Evolutionary conservation across 2,113 vertebrate species (phyloP).

Genomic region (Anguilla japonica): DNA sequence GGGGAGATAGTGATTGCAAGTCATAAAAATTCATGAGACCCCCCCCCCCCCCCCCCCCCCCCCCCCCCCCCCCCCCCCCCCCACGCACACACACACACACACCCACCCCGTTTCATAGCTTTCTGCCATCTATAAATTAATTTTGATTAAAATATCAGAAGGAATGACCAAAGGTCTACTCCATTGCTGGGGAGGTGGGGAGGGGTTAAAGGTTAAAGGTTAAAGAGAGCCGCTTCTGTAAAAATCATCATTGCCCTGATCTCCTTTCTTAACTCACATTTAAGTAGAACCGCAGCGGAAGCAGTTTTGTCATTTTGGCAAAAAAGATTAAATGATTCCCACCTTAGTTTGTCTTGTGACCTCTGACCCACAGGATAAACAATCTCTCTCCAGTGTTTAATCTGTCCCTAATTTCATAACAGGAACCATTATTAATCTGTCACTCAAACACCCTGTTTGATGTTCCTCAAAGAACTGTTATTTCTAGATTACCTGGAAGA

Average conservation of each 20-base stretch:
- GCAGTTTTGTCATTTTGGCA: slow-evolving; percentile 4
- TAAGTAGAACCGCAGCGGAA: background rate
- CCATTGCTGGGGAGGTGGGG: background rate
- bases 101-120: background rate
- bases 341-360: background rate
- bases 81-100: no score
- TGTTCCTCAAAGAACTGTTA: background rate
- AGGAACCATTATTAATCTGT: slow-evolving; percentile 11
- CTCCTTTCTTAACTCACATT: background rate
- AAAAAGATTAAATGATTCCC: slow-evolving; percentile 5
- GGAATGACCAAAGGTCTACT: slow-evolving; percentile 7
- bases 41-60: no score
- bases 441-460: background rate
- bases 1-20: background rate
- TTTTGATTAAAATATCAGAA: slow-evolving; percentile 30
- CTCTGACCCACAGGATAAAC: background rate
- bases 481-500: background rate
- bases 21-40: slow-evolving; percentile 22
- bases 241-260: background rate
- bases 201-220: slow-evolving; percentile 9
- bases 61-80: no score
- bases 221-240: slow-evolving; percentile 18
- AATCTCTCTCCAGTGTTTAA: background rate
- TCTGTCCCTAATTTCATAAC: background rate
- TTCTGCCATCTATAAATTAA: slow-evolving; percentile 28